phyloP scores from a whole-genome alignment of 2,888 invertebrate species.

The Diplolepis rosae region DNA sequence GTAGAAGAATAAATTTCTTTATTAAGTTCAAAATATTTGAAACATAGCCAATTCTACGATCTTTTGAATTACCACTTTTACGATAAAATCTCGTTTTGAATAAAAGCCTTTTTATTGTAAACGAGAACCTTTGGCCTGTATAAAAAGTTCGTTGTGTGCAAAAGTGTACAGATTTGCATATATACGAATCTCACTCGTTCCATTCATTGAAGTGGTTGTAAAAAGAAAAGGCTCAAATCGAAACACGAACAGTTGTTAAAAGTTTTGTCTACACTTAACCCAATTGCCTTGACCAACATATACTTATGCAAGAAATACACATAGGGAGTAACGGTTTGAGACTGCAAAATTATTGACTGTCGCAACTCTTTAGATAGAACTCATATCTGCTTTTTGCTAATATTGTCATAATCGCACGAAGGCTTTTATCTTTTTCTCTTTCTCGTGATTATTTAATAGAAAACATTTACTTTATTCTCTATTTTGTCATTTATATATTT shows the following conservation, averaged over 20 bases:
- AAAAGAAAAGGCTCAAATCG: background rate
- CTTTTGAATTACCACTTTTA: constrained; percentile 11
- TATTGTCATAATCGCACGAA: background rate
- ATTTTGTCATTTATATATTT: too few relatives aligned
- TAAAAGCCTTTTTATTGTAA: background rate
- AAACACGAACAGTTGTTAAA: constrained; percentile 1
- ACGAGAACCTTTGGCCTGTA: background rate
- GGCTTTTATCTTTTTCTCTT: background rate
- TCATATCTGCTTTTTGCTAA: background rate
- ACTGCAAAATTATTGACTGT: constrained; percentile 22
- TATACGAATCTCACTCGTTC: background rate
- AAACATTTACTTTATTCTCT: background rate
- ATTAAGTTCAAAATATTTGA: background rate
- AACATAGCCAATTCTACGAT: background rate
- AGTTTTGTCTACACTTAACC: constrained; percentile 52
- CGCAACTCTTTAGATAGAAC: background rate
- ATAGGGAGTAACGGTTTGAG: background rate
- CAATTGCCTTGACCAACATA: constrained; percentile 71
- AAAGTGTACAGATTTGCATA: background rate
- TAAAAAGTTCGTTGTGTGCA: constrained; percentile 3
- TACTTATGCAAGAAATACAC: constrained; percentile 46
- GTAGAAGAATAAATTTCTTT: too few relatives aligned
- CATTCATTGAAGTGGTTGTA: too few relatives aligned
- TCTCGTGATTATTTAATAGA: background rate
- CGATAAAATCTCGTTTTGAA: constrained; percentile 1